A percentile compares a stretch with the other conserved stretches of the same genome.
phyloP scores from a whole-genome alignment of 2,113 vertebrate species.

The Fregata magnificens region DNA sequence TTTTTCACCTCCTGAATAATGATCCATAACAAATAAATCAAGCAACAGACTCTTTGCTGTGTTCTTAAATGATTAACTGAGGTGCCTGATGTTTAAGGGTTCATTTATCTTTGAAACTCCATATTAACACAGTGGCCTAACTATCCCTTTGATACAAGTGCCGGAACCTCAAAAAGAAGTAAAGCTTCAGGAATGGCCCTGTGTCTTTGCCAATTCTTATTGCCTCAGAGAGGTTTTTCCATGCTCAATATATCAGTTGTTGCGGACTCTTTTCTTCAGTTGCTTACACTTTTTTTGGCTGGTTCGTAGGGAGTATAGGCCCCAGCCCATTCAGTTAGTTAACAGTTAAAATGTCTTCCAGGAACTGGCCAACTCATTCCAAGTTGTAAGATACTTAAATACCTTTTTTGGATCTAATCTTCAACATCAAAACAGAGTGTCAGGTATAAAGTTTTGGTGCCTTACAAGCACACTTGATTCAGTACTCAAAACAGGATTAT shows the following conservation, averaged over 20 bases:
- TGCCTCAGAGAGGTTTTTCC: neutral
- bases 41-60: neutral
- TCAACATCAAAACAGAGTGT: neutral
- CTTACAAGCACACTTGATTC: neutral
- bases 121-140: neutral
- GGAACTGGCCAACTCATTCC: neutral
- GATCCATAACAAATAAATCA: neutral
- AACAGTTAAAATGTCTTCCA: neutral
- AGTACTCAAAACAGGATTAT: neutral
- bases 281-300: neutral
- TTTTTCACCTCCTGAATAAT: neutral
- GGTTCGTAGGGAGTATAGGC: rapidly evolving
- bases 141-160: neutral
- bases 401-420: neutral
- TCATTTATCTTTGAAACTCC: neutral
- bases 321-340: rapidly evolving
- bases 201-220: neutral
- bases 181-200: neutral
- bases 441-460: neutral
- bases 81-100: neutral
- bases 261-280: neutral
- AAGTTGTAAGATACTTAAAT: neutral
- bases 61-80: neutral
- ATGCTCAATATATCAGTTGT: neutral
- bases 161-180: neutral